Percentiles rank a stretch among this genome's conserved stretches.
phyloP scores from a whole-genome alignment of 2,797 vertebrate species.

The Xiphophorus birchmanni region DNA sequence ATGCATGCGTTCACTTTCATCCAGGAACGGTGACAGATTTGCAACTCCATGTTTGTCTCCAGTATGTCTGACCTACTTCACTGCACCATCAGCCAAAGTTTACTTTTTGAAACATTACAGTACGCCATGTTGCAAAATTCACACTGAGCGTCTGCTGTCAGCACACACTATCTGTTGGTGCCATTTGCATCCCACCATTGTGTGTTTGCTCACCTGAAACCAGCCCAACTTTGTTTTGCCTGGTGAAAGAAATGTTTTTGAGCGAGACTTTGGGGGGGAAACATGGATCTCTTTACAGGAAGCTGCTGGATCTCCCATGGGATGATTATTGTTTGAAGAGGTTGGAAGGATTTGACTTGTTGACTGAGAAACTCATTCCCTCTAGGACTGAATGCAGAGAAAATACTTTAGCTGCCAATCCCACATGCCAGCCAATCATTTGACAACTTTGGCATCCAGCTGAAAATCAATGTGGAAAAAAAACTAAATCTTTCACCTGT shows the following conservation, averaged over 20 bases:
- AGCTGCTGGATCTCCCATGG: constrained; percentile 38
- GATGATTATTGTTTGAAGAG: constrained; percentile 59
- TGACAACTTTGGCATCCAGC: constrained; percentile 38
- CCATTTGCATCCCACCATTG: constrained; percentile 15
- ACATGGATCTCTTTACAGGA: constrained; percentile 35
- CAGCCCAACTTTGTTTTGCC: constrained; percentile 20
- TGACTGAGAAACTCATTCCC: constrained; percentile 51
- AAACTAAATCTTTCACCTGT: constrained; percentile 1
- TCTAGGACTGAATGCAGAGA: constrained; percentile 36
- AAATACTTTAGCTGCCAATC: constrained; percentile 59
- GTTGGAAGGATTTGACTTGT: constrained; percentile 49
- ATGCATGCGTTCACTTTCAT: neutral
- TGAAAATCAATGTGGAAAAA: constrained; percentile 55
- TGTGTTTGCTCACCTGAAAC: constrained; percentile 20
- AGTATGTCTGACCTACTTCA: constrained; percentile 25
- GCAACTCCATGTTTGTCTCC: constrained; percentile 16
- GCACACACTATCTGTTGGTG: constrained; percentile 15
- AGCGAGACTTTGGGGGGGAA: constrained; percentile 4
- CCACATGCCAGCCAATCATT: constrained; percentile 54
- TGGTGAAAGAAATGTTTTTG: constrained; percentile 28
- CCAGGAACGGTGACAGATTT: neutral
- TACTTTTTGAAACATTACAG: constrained; percentile 30
- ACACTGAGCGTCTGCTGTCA: constrained; percentile 2
- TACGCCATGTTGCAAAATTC: neutral
- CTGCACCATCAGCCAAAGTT: constrained; percentile 32